These are phyloP conservation scores for Phaenicophaeus curvirostris DNA, from an alignment of 2,797 vertebrate genomes.

Conservation along the genomic window DNA sequence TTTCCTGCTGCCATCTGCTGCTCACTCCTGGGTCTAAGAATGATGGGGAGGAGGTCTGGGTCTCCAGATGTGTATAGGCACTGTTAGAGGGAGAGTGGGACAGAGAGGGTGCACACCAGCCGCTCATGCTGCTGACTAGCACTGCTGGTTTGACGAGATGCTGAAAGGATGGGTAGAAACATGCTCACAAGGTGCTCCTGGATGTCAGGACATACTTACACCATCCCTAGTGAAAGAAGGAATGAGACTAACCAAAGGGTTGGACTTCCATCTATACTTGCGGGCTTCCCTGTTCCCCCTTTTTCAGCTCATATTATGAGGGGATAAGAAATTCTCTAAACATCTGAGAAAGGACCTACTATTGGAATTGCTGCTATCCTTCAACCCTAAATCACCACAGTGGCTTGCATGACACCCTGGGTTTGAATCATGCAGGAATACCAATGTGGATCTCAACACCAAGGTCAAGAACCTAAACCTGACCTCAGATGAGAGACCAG, in stretches of 20 bases:
- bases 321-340: neutral
- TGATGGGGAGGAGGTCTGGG: neutral
- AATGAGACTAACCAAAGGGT: neutral
- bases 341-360: neutral
- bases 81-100: neutral
- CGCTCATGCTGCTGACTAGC: neutral
- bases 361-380: neutral
- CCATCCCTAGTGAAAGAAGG: neutral
- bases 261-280: neutral
- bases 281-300: neutral
- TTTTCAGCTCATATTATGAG: neutral
- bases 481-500: neutral
- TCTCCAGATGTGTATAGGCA: neutral
- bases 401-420: neutral
- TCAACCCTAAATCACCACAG: neutral
- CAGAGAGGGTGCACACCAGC: neutral
- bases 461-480: neutral
- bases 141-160: neutral
- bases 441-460: neutral
- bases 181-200: fast-evolving
- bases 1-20: slow-evolving; percentile 56
- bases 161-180: neutral
- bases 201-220: neutral
- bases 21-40: neutral
- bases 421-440: neutral